These are phyloP conservation scores for Pipistrellus nathusii DNA, from an alignment of 2,797 vertebrate genomes.

Conservation along the genomic window DNA sequence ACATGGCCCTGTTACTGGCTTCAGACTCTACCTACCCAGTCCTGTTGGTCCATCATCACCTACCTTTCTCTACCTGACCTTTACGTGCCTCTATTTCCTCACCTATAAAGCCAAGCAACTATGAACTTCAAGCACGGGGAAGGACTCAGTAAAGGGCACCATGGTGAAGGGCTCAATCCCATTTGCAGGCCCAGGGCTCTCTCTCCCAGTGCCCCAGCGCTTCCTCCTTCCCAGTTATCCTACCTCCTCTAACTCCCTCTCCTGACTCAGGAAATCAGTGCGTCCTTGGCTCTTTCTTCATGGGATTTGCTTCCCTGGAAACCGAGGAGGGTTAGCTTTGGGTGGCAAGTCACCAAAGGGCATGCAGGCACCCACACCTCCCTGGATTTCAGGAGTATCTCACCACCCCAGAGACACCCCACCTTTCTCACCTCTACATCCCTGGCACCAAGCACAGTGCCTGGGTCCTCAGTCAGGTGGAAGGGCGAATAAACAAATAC, in stretches of 20 bases:
- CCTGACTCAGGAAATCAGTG: neutral
- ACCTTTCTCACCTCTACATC: neutral
- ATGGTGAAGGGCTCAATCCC: neutral
- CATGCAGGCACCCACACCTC: neutral
- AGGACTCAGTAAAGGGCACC: neutral
- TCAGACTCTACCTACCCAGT: neutral
- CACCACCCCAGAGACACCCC: neutral
- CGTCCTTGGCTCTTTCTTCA: neutral
- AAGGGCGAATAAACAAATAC: neutral
- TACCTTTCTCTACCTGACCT: neutral
- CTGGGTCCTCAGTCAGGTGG: neutral
- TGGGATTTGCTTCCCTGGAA: neutral
- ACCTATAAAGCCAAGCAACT: neutral
- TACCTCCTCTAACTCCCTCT: neutral
- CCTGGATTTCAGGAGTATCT: neutral
- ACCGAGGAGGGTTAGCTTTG: neutral
- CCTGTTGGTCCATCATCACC: too few species aligned
- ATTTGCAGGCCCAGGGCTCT: neutral
- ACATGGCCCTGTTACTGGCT: neutral
- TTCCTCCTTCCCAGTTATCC: neutral
- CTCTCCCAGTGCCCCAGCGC: neutral
- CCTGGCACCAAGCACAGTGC: too few species aligned
- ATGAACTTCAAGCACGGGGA: neutral
- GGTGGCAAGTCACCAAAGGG: too few species aligned
- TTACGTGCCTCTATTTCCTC: neutral